Evolutionary conservation across 2,797 vertebrate genomes (phyloP).

Genomic region (Urocyon cinereoargenteus): DNA sequence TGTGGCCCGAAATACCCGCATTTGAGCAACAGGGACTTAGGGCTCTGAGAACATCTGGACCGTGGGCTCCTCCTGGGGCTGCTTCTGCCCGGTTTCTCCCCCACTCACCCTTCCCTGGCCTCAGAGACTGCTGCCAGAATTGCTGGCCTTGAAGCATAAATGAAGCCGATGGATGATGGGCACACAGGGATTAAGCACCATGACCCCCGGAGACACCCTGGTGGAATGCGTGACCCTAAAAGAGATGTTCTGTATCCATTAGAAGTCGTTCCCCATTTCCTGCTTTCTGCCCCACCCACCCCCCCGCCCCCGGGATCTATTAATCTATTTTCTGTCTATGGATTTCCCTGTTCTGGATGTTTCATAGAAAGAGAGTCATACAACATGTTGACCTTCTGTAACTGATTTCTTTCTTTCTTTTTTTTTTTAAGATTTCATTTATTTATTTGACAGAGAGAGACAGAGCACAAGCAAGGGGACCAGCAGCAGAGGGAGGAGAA

Average conservation of each 20-base stretch:
- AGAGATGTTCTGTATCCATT: fast-evolving
- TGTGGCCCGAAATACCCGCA: background rate
- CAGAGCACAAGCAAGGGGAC: too few species aligned
- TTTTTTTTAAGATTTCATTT: too few species aligned
- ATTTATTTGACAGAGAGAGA: too few species aligned
- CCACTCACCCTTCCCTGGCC: fast-evolving
- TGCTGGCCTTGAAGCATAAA: background rate
- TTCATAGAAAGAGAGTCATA: background rate
- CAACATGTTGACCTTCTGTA: background rate
- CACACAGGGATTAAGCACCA: background rate
- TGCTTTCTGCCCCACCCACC: background rate
- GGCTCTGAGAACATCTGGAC: fast-evolving
- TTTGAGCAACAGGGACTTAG: background rate
- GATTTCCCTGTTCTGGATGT: background rate
- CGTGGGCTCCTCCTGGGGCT: fast-evolving
- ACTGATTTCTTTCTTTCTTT: background rate
- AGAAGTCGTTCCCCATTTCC: background rate
- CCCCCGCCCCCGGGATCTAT: background rate
- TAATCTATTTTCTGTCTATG: background rate
- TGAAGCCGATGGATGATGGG: background rate
- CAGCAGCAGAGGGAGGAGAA: too few species aligned
- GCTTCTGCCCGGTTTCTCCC: too few species aligned
- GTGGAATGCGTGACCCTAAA: background rate
- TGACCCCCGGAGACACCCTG: background rate
- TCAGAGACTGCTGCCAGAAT: background rate